Evolutionary conservation across 2,113 vertebrate species (phyloP), one percentile per base, ranked within the genome.

Genomic region (Myiagra hebetior): DNA sequence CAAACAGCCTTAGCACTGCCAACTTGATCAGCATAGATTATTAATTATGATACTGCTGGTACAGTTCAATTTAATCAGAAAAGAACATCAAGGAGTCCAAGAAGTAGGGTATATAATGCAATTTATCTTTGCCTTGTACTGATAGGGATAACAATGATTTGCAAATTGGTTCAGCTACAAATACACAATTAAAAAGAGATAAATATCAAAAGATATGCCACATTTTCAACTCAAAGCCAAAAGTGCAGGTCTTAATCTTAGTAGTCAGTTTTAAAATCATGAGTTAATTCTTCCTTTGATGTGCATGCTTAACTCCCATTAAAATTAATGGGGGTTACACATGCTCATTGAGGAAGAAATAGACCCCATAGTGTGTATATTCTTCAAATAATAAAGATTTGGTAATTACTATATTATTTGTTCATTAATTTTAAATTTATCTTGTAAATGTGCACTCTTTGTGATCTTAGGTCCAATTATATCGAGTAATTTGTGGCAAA

Each of bases 361-460:
- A 97, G 96, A 96, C 96, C 97, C 96, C 97, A 97, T 95, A 97
- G 95, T 62, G 95, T 50, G 81, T 92, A 94, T 94, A 93, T 96
- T 95, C 97, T 97, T 97, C 96, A 93, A 97, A 97, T 97, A 98
- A 97, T 97, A 98, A 96, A 95, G 97, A 97, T 96, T 98, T 95
- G 83, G 96, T 98, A 97, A 98, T 98, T 97, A 97, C 95, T 96
- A 73, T 98, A 97, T 97, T 98, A 97, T 98, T 98, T 98, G 97
- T 97, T 97, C 95, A 95, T 98, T 98, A 98, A 98, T 98, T 98
- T 98, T 98, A 98, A 98, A 97, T 98, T 98, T 98, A 97, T 98
- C 98, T 98, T 98, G 96, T 96, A 98, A 97, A 98, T 96, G 97
- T 96, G 91, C 70, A 69, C 87, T 96, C 97, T 97, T 98, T 95